A percentile compares a stretch with the other conserved stretches of the same genome.
These are phyloP conservation scores for Drosophila anomelani DNA, from an alignment of 2,888 invertebrate species.

Conservation along the genomic window DNA sequence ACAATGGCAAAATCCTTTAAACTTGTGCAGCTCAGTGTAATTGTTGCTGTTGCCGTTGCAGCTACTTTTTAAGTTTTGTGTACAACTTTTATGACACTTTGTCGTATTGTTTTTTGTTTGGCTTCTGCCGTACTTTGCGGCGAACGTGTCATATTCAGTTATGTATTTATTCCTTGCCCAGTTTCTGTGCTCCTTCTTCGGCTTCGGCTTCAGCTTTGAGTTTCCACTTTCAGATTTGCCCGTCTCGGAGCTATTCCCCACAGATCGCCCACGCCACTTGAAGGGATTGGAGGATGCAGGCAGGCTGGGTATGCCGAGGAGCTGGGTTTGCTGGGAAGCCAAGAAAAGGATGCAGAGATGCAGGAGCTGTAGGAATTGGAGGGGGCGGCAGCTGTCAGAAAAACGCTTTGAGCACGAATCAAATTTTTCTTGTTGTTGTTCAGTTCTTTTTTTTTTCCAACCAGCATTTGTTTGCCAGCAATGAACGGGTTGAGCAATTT, in stretches of 20 bases:
- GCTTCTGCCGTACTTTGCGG: constrained; percentile 65
- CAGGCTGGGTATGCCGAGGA: neutral
- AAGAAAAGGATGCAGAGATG: constrained; percentile 1
- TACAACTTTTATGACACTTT: constrained; percentile 80
- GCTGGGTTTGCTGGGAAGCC: constrained; percentile 2
- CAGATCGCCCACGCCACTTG: constrained; percentile 16
- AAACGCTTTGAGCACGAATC: constrained; percentile 67
- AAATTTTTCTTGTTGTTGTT: constrained; percentile 30
- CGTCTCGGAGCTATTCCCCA: constrained; percentile 25
- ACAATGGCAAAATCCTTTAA: neutral
- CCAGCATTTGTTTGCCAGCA: constrained; percentile 23
- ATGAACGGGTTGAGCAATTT: constrained; percentile 19
- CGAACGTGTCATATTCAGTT: constrained; percentile 77
- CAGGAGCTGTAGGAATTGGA: neutral
- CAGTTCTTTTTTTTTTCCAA: constrained; percentile 9
- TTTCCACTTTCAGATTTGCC: constrained; percentile 68
- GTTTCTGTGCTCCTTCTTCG: constrained; percentile 32
- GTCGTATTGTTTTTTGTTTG: constrained; percentile 65
- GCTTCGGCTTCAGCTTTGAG: constrained; percentile 60
- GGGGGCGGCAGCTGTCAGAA: constrained; percentile 56
- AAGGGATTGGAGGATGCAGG: neutral
- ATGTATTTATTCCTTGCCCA: constrained; percentile 51
- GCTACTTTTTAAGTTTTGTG: constrained; percentile 75
- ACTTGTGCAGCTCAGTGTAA: constrained; percentile 19
- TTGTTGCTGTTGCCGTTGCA: constrained; percentile 61